phyloP scores from a whole-genome alignment of 2,797 vertebrate genomes.

The Sebastes taczanowskii region DNA sequence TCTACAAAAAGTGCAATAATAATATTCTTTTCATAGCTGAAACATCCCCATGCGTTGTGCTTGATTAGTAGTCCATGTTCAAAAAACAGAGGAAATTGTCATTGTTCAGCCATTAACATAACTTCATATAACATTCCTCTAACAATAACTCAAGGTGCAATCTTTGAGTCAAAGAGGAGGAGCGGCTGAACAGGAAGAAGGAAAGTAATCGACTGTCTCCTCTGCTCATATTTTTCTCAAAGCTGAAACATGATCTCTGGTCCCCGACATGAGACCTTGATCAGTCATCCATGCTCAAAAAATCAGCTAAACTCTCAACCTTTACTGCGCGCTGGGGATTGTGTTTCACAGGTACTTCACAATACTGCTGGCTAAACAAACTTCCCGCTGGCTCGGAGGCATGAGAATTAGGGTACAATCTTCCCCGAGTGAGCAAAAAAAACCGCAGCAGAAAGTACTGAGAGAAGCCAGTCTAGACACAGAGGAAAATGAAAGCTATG shows the following conservation, averaged over 20 bases:
- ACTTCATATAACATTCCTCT: not conserved
- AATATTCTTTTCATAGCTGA: not conserved
- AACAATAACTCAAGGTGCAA: not conserved
- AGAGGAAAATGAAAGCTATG: slow-evolving; percentile 74
- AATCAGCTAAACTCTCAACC: slow-evolving; percentile 13
- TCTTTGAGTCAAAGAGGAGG: not conserved
- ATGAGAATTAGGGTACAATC: slow-evolving; percentile 63
- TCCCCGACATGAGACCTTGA: not conserved
- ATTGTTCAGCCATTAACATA: not conserved
- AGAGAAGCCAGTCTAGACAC: slow-evolving; percentile 75
- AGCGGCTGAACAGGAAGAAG: not conserved
- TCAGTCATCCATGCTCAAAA: not conserved
- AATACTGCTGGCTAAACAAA: slow-evolving; percentile 57
- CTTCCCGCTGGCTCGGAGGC: slow-evolving; percentile 52
- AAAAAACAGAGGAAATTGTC: not conserved
- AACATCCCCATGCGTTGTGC: not conserved
- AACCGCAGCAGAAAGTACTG: slow-evolving; percentile 61
- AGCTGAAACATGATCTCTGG: not conserved
- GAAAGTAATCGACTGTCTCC: not conserved
- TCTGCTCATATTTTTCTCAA: not conserved
- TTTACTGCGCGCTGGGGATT: not conserved
- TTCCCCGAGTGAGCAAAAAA: slow-evolving; percentile 46
- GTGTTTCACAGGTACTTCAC: slow-evolving; percentile 46
- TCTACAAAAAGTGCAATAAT: not conserved
- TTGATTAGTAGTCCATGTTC: not conserved